These are phyloP conservation scores for Tetragnatha versicolor DNA, from an alignment of 1,140 invertebrate species.

Conservation along the genomic window DNA sequence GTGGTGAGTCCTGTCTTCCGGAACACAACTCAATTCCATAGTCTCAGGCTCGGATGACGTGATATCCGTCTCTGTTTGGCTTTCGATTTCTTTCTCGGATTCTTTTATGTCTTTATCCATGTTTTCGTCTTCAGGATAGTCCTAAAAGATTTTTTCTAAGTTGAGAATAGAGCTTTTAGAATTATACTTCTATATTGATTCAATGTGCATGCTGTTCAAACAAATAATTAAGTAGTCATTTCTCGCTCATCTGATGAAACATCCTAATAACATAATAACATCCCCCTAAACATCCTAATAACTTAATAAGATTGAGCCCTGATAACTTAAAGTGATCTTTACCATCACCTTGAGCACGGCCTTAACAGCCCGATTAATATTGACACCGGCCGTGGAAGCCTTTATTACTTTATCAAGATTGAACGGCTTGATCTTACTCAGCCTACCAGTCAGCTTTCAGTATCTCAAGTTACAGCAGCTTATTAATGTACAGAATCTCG, in stretches of 20 bases:
- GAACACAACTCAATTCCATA: not conserved
- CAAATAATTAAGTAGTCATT: not conserved
- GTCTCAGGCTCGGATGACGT: slow-evolving; percentile 16
- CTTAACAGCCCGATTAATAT: no score
- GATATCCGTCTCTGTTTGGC: no score
- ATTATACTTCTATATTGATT: not conserved
- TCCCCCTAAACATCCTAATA: no score
- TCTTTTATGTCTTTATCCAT: not conserved
- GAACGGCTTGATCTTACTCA: no score
- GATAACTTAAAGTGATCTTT: no score
- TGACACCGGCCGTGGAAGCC: no score
- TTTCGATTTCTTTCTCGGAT: not conserved
- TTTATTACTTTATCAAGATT: no score
- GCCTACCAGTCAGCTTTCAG: no score
- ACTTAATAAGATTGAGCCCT: no score
- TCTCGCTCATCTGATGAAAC: not conserved
- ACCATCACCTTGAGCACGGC: no score
- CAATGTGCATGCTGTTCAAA: not conserved
- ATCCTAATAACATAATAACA: slow-evolving; percentile 48
- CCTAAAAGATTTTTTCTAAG: not conserved
- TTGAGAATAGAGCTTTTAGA: not conserved
- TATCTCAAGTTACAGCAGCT: no score
- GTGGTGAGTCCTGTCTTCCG: slow-evolving; percentile 7
- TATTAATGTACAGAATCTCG: no score
- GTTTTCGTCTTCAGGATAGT: not conserved